Conservation (phyloP, 2,797 vertebrate species). For the Balearica regulorum region DNA sequence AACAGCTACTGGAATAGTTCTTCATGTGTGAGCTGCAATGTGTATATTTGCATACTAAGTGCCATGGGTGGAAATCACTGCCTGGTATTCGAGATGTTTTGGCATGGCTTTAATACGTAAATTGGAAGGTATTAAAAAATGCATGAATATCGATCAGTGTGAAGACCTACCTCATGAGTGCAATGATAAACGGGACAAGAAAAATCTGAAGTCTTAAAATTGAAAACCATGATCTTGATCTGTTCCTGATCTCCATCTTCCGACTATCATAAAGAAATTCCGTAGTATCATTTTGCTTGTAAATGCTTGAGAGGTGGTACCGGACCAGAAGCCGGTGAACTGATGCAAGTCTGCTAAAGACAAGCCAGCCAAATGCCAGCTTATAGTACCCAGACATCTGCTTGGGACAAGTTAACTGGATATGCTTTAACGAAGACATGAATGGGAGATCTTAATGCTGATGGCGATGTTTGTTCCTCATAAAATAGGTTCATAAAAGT, state of each 20-base stretch:
- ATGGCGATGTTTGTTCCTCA: constrained; percentile 32
- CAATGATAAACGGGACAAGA: not conserved
- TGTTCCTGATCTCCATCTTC: not conserved
- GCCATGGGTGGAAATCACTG: not conserved
- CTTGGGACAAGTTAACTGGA: not conserved
- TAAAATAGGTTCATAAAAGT: constrained; percentile 22
- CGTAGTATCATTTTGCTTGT: not conserved
- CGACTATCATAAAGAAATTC: not conserved
- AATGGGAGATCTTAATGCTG: constrained; percentile 28
- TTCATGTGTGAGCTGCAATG: constrained; percentile 25
- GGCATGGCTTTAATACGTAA: not conserved
- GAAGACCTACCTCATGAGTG: not conserved
- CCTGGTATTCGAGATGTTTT: not conserved
- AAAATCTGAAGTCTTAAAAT: not conserved
- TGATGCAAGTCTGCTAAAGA: not conserved
- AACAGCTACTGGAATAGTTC: constrained; percentile 27
- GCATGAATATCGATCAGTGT: not conserved
- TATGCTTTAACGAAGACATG: constrained; percentile 3
- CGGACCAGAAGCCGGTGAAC: not conserved
- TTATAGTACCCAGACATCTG: not conserved
- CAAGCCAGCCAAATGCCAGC: not conserved
- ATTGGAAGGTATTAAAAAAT: not conserved
- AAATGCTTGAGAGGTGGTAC: not conserved
- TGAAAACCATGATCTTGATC: not conserved
- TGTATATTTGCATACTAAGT: not conserved